These are phyloP conservation scores for Synanthedon vespiformis DNA, from an alignment of 2,888 invertebrate species.

Conservation along the genomic window DNA sequence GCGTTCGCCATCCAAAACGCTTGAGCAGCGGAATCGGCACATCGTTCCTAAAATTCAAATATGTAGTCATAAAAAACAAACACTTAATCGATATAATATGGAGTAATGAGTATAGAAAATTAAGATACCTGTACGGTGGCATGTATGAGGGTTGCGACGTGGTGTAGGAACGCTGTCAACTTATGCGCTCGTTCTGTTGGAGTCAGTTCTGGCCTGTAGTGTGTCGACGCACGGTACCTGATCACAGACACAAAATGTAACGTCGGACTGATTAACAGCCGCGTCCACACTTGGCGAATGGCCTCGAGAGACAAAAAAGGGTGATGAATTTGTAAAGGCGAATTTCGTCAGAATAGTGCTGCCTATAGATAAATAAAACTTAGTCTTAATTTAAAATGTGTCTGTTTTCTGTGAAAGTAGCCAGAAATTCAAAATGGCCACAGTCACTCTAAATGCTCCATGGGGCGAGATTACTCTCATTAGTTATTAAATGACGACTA, in stretches of 20 bases:
- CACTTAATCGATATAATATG: background rate
- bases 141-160: slow-evolving; percentile 89
- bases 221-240: slow-evolving; percentile 92
- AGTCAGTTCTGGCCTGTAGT: slow-evolving; percentile 91
- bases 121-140: slow-evolving; percentile 79
- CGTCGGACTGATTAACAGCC: no score
- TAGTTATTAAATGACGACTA: no score
- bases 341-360: no score
- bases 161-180: slow-evolving; percentile 88
- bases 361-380: no score
- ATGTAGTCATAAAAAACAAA: background rate
- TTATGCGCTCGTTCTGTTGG: slow-evolving; percentile 93
- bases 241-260: background rate
- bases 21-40: slow-evolving; percentile 86
- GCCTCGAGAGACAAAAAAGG: no score
- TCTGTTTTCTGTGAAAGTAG: no score
- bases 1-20: slow-evolving; percentile 99
- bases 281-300: no score
- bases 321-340: no score
- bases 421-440: no score
- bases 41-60: slow-evolving; percentile 74
- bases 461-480: no score
- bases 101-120: background rate
- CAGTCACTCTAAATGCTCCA: no score
- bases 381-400: no score